Evolutionary conservation across 2,888 invertebrate genomes (phyloP).

Genomic region (Esperia sulphurella): DNA sequence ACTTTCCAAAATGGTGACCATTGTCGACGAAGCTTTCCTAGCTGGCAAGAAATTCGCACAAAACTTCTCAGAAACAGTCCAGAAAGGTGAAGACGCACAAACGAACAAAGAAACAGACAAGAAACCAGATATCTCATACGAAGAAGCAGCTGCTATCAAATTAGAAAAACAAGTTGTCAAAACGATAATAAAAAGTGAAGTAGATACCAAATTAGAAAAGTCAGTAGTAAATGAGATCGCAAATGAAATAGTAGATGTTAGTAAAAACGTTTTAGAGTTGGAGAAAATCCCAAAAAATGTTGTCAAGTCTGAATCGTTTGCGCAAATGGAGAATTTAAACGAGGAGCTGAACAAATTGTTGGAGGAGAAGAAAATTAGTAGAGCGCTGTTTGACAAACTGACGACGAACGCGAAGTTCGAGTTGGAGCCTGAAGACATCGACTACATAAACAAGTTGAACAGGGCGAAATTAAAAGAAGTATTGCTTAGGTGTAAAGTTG

Average conservation of each 20-base stretch:
- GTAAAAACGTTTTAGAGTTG: slow-evolving; percentile 31
- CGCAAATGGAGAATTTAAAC: slow-evolving; percentile 36
- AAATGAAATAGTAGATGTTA: slow-evolving; percentile 29
- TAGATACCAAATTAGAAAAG: neutral
- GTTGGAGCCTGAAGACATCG: slow-evolving; percentile 68
- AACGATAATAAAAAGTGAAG: neutral
- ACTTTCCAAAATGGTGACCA: slow-evolving; percentile 91
- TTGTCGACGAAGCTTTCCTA: slow-evolving; percentile 85
- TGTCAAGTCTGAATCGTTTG: slow-evolving; percentile 23
- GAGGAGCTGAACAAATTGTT: slow-evolving; percentile 48
- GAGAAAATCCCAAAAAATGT: slow-evolving; percentile 31
- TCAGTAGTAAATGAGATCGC: neutral
- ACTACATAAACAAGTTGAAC: slow-evolving; percentile 63
- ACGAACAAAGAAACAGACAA: slow-evolving; percentile 17
- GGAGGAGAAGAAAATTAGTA: slow-evolving; percentile 60
- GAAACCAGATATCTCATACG: slow-evolving; percentile 51
- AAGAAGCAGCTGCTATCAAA: slow-evolving; percentile 30
- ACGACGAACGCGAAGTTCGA: slow-evolving; percentile 63
- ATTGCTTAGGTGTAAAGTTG: slow-evolving; percentile 54
- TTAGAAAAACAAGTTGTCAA: neutral
- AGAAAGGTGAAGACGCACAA: slow-evolving; percentile 18
- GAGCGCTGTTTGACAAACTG: slow-evolving; percentile 60
- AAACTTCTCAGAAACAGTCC: slow-evolving; percentile 66
- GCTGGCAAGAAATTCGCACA: slow-evolving; percentile 88
- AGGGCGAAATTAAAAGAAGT: slow-evolving; percentile 51